phyloP scores from a whole-genome alignment of 2,797 vertebrate species.

The Phylloscopus collybita region DNA sequence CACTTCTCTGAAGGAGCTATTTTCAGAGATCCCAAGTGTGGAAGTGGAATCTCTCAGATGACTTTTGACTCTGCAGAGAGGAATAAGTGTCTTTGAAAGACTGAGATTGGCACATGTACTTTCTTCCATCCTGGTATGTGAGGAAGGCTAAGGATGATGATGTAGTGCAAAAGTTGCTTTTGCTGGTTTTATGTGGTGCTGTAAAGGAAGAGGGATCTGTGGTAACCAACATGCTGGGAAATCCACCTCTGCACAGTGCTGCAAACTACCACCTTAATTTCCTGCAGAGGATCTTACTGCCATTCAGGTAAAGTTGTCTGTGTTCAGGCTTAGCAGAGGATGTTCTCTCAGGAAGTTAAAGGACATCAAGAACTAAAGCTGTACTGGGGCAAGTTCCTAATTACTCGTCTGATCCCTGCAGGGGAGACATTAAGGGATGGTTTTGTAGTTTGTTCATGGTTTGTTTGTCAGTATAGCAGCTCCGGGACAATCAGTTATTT shows the following conservation, averaged over 20 bases:
- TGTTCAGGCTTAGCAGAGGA: neutral
- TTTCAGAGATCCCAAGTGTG: conserved; percentile 7
- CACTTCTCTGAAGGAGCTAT: neutral
- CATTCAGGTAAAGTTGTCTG: neutral
- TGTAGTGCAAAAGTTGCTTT: neutral
- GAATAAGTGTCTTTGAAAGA: neutral
- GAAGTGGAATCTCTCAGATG: neutral
- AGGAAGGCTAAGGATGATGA: neutral
- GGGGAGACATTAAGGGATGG: neutral
- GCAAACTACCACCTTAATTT: neutral
- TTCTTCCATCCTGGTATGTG: neutral
- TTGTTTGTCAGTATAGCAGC: neutral
- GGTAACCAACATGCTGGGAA: neutral
- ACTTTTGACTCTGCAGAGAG: neutral
- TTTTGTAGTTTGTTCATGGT: neutral
- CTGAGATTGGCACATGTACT: neutral
- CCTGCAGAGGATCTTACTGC: neutral
- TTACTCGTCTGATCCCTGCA: neutral
- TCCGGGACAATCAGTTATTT: neutral
- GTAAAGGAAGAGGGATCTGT: neutral
- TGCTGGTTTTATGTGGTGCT: neutral
- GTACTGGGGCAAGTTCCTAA: neutral
- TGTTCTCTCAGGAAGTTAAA: conserved; percentile 1
- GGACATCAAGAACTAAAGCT: neutral
- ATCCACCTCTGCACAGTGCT: neutral